Percentiles rank a stretch among this genome's conserved stretches.
These are phyloP conservation scores for Platysteira castanea DNA, from an alignment of 2,113 vertebrate species.

Conservation along the genomic window DNA sequence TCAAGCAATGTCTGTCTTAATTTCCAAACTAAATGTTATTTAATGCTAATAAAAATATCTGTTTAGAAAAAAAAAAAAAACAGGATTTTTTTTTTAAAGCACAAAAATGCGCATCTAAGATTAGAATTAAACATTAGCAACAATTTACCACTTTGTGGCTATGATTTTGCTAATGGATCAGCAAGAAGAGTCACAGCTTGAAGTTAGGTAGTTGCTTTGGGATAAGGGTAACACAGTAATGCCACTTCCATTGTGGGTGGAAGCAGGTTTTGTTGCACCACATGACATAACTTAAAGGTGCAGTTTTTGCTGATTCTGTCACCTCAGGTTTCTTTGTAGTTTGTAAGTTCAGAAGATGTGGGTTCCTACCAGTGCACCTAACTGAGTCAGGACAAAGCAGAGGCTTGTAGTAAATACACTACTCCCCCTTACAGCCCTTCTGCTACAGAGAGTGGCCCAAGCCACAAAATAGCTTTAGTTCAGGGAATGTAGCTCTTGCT, in stretches of 20 bases:
- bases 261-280: background rate
- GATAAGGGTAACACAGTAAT: background rate
- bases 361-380: rapidly evolving
- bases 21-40: background rate
- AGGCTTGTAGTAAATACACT: background rate
- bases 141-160: background rate
- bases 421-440: background rate
- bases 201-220: background rate
- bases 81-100: background rate
- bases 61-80: background rate
- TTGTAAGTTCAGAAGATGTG: background rate
- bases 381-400: background rate
- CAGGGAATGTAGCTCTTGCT: background rate
- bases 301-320: background rate
- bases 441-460: background rate
- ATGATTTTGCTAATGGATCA: background rate
- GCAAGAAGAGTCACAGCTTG: background rate
- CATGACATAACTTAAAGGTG: background rate
- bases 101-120: background rate
- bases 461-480: background rate
- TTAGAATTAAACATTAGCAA: background rate
- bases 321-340: background rate
- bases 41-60: background rate
- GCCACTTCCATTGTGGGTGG: rapidly evolving
- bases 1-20: background rate